A percentile compares a stretch with the other conserved stretches of the same genome.
phyloP scores from a whole-genome alignment of 1,140 invertebrate genomes.

The Archivesica marissinica region DNA sequence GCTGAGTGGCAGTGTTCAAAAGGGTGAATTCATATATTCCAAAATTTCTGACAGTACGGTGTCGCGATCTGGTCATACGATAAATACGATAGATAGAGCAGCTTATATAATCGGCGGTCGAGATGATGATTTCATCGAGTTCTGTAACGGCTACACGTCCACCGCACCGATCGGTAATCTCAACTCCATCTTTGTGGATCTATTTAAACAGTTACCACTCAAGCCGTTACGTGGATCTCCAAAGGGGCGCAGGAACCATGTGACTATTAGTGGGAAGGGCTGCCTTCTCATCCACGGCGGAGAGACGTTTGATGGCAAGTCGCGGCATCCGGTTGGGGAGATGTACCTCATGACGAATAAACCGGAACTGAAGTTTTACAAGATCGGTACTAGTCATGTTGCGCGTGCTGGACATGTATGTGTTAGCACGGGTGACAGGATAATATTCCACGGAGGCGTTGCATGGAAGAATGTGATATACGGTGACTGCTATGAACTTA shows the following conservation, averaged over 20 bases:
- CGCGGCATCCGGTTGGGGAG: constrained; percentile 78
- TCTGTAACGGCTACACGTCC: constrained; percentile 61
- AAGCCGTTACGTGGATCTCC: constrained; percentile 74
- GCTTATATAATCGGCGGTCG: constrained; percentile 81
- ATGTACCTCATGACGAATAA: constrained; percentile 76
- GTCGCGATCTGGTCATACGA: constrained; percentile 82
- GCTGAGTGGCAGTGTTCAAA: constrained; percentile 69
- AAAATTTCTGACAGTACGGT: constrained; percentile 71
- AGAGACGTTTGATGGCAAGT: constrained; percentile 81
- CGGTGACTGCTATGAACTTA: constrained; percentile 65
- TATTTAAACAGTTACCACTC: constrained; percentile 30
- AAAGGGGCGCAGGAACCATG: constrained; percentile 78
- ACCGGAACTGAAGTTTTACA: constrained; percentile 69
- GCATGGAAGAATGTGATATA: constrained; percentile 70
- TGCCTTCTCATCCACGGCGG: constrained; percentile 81
- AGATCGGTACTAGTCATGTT: constrained; percentile 70
- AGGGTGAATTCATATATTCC: constrained; percentile 71
- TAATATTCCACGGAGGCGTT: constrained; percentile 81
- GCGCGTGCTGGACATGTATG: constrained; percentile 79
- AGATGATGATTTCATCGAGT: constrained; percentile 78
- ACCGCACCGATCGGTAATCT: neutral
- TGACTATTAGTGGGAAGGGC: constrained; percentile 66
- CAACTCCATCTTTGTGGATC: constrained; percentile 12
- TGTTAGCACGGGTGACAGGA: constrained; percentile 66
- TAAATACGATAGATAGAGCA: constrained; percentile 68